Evolutionary conservation across 2,888 invertebrate species (phyloP), one percentile per base, ranked within the genome.

Genomic region (Xylota segnis): DNA sequence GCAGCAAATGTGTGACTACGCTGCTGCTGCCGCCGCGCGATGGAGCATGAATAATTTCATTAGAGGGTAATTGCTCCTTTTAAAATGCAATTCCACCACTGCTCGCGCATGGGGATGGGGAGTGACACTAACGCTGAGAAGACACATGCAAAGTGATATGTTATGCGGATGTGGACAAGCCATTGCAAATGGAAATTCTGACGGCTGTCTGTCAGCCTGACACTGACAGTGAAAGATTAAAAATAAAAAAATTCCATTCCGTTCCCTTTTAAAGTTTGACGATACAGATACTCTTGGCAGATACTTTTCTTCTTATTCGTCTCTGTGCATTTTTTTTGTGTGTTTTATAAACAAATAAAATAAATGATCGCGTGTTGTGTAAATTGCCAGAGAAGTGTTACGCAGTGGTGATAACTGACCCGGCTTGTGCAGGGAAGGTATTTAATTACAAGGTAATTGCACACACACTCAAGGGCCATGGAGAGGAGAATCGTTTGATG

Each of bases 371-470:
- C 37, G 34, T 50, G 63, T 56, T 12, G 23, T 9, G 12, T 16
- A 56, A 40, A 32, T 37, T 63, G 37, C 10, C 10, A 37, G 40
- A 47, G 34, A 65, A 40, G 76, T 63, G 34, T 79, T 72, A 66
- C 54, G 61, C 16, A 68, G 45, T 59, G 50, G 34, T 16, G 16
- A 50, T 71, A 58, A 82, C 58, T 71, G 59, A 54, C 32, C 72
- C 61, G 68, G 72, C 72, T 75, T 82, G 56, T 54, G 16, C 9
- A 76, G 45, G 50, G 54, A 70, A 40, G 70, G 81, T 71, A 81
- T 84, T 76, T 70, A 86, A 86, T 82, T 82, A 76, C 84, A 82
- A 82, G 54, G 71, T 71, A 86, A 86, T 86, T 81, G 74, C 81
- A 70, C 32, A 54, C 34, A 52, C 10, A 10, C n/a, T n/a, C 45